Conservation (phyloP, 1,140 invertebrate species). For the Conus ventricosus region DNA sequence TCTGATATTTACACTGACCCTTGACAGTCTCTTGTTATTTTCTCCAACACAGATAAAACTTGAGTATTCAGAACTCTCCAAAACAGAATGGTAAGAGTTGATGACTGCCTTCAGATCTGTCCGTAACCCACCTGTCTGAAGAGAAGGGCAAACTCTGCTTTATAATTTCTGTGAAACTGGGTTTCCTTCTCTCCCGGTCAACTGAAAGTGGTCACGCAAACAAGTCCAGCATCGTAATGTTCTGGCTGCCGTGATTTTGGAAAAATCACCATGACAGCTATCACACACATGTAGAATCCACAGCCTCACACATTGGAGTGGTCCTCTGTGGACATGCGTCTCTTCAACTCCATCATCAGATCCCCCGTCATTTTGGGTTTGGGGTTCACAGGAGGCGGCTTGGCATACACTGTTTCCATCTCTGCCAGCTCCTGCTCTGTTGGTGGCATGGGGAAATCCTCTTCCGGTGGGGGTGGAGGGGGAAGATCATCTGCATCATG, state of each 20-base stretch:
- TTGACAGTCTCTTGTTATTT: background rate
- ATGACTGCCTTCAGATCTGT: background rate
- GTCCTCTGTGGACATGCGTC: slow-evolving; percentile 43
- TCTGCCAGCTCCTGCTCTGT: slow-evolving; percentile 61
- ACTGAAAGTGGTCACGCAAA: background rate
- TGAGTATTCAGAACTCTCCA: background rate
- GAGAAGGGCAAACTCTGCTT: background rate
- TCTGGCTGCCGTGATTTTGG: no score
- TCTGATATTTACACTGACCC: background rate
- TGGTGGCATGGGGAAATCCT: slow-evolving; percentile 62
- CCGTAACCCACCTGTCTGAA: background rate
- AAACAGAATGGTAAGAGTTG: background rate
- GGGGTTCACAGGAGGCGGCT: slow-evolving; percentile 45
- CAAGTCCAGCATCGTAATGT: background rate
- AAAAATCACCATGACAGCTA: background rate
- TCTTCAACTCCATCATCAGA: slow-evolving; percentile 46
- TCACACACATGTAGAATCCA: background rate
- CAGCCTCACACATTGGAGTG: slow-evolving; percentile 24
- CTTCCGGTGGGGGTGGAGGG: slow-evolving; percentile 21
- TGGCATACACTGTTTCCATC: slow-evolving; percentile 58
- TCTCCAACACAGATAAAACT: background rate
- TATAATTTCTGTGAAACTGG: background rate
- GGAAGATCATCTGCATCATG: background rate
- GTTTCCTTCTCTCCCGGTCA: background rate
- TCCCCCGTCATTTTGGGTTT: slow-evolving; percentile 29